phyloP scores from a whole-genome alignment of 2,113 vertebrate species.

The Mormyrus lacerda region DNA sequence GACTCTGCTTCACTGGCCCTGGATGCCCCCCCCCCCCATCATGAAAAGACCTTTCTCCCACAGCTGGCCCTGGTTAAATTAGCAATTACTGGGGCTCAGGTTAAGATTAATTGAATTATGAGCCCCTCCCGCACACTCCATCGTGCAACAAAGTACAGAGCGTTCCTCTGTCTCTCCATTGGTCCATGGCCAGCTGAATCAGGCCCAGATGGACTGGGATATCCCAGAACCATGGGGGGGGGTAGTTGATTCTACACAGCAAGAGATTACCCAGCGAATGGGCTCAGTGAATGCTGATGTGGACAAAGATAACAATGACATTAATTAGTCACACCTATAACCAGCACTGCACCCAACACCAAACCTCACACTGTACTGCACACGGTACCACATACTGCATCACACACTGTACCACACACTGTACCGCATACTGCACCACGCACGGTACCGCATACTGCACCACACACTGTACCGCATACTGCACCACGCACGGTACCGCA shows the following conservation, averaged over 20 bases:
- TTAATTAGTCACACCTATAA: neutral
- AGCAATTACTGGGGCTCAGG: slow-evolving; percentile 58
- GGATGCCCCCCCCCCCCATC: slow-evolving; percentile 40
- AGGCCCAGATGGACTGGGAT: neutral
- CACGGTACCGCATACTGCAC: no score
- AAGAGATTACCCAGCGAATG: neutral
- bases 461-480: no score
- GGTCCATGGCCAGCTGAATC: slow-evolving; percentile 42
- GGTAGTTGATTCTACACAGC: neutral
- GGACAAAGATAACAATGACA: neutral
- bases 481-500: no score
- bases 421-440: no score
- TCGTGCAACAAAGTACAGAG: slow-evolving; percentile 45
- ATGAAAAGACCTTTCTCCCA: slow-evolving; percentile 48
- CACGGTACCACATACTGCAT: neutral
- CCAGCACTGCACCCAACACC: neutral
- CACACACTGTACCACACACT: neutral
- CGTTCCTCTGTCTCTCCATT: slow-evolving; percentile 53
- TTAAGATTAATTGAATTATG: slow-evolving; percentile 63
- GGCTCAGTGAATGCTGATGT: neutral
- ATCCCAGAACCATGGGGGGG: neutral
- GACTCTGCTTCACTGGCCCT: slow-evolving; percentile 37
- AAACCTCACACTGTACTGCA: neutral
- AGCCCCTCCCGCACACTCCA: slow-evolving; percentile 47
- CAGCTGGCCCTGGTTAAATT: slow-evolving; percentile 58